Conservation (phyloP, 2,113 vertebrate genomes). For the Salvelinus fontinalis region DNA sequence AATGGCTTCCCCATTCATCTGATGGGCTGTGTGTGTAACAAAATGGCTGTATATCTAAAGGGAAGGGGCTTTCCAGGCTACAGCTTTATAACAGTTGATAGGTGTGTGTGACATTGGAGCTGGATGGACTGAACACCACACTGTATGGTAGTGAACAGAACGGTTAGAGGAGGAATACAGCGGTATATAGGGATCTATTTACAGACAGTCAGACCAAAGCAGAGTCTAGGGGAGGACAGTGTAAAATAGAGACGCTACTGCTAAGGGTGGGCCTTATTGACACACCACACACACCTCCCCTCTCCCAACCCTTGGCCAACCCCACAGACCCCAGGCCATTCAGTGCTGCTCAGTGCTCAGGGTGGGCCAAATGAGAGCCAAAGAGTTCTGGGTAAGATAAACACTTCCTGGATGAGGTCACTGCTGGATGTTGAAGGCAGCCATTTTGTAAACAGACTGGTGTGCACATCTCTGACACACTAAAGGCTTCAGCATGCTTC, state of each 20-base stretch:
- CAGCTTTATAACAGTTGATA: not conserved
- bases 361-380: not conserved
- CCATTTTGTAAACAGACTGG: slow-evolving; percentile 20
- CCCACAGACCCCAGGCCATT: not conserved
- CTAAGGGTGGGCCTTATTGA: not conserved
- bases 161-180: no score
- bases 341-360: not conserved
- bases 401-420: slow-evolving; percentile 33
- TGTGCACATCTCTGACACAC: no score
- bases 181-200: not conserved
- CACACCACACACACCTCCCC: no score
- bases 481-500: no score
- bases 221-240: not conserved
- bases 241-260: not conserved
- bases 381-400: slow-evolving; percentile 27
- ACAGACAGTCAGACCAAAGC: not conserved
- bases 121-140: no score
- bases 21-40: not conserved
- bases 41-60: not conserved
- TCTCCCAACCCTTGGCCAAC: not conserved
- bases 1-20: not conserved
- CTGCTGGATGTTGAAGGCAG: not conserved
- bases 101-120: not conserved
- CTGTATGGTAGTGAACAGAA: no score
- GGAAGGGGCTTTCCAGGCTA: not conserved